A percentile compares a stretch with the other conserved stretches of the same genome.
phyloP scores from a whole-genome alignment of 2,888 invertebrate genomes.

The Cataglyphis rosenhaueri region DNA sequence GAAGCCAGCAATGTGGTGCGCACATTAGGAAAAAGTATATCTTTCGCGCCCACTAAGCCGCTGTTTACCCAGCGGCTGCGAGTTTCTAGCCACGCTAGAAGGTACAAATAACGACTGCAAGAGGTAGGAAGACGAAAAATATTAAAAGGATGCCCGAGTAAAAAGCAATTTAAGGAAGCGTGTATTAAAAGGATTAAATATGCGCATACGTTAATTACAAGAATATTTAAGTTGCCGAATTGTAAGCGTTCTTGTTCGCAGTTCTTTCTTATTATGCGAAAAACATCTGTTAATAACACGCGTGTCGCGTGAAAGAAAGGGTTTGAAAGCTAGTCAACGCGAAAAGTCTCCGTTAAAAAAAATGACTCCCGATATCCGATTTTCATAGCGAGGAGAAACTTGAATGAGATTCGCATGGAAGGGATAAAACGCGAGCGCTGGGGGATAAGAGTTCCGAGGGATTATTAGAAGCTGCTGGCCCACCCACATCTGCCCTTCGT shows the following conservation, averaged over 20 bases:
- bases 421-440: slow-evolving; percentile 44
- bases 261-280: neutral
- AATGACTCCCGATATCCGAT: slow-evolving; percentile 69
- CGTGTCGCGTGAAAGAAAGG: slow-evolving; percentile 68
- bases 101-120: slow-evolving; percentile 42
- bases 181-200: slow-evolving; percentile 53
- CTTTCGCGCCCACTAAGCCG: slow-evolving; percentile 62
- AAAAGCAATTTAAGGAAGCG: slow-evolving; percentile 49
- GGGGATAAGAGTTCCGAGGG: slow-evolving; percentile 69
- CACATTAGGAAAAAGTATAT: slow-evolving; percentile 76
- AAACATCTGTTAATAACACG: slow-evolving; percentile 45
- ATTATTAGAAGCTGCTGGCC: slow-evolving; percentile 76
- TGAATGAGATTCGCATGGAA: slow-evolving; percentile 61
- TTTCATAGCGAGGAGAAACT: slow-evolving; percentile 51
- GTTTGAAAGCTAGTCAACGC: slow-evolving; percentile 78
- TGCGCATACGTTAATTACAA: slow-evolving; percentile 23
- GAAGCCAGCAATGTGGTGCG: slow-evolving; percentile 73
- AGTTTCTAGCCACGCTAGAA: slow-evolving; percentile 43
- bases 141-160: slow-evolving; percentile 41
- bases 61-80: slow-evolving; percentile 60
- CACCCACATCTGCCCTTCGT: slow-evolving; percentile 70
- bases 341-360: slow-evolving; percentile 76
- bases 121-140: slow-evolving; percentile 42
- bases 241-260: slow-evolving; percentile 32
- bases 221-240: slow-evolving; percentile 24